Percentiles rank a stretch among this genome's conserved stretches.
Conservation (phyloP, 2,113 vertebrate species). For the Danionella cerebrum region DNA sequence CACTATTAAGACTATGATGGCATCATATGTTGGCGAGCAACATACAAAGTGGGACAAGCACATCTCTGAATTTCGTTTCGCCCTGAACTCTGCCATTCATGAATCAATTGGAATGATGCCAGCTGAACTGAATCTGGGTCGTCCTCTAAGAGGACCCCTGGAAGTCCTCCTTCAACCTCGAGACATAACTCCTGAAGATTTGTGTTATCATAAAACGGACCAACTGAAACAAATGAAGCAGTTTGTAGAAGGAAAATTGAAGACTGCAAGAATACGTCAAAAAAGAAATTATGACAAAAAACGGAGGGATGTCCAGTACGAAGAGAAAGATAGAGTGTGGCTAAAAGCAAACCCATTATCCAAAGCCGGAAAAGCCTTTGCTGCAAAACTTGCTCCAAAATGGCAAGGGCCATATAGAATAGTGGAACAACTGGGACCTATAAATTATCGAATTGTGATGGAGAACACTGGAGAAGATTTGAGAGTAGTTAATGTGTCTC, state of each 20-base stretch:
- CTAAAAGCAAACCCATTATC: not conserved
- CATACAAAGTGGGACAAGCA: not conserved
- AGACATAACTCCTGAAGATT: not conserved
- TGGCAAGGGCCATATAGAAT: not conserved
- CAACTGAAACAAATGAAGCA: not conserved
- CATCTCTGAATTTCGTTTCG: not conserved
- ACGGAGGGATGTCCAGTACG: not conserved
- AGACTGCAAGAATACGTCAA: not conserved
- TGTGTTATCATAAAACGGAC: not conserved
- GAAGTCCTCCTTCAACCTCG: not conserved
- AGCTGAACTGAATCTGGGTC: not conserved
- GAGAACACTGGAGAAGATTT: not conserved
- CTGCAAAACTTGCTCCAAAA: not conserved
- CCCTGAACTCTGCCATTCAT: not conserved
- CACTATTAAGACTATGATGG: not conserved
- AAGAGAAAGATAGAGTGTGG: not conserved
- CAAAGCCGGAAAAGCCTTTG: not conserved
- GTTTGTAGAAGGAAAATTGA: not conserved
- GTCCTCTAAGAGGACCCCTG: not conserved
- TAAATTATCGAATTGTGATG: not conserved
- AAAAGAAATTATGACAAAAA: not conserved
- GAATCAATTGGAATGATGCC: not conserved
- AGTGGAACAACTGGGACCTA: not conserved
- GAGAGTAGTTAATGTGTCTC: not conserved
- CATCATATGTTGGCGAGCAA: not conserved